Evolutionary conservation across 2,888 invertebrate genomes (phyloP), one percentile per base, ranked within the genome.

Genomic region (Isotomurus palustris): DNA sequence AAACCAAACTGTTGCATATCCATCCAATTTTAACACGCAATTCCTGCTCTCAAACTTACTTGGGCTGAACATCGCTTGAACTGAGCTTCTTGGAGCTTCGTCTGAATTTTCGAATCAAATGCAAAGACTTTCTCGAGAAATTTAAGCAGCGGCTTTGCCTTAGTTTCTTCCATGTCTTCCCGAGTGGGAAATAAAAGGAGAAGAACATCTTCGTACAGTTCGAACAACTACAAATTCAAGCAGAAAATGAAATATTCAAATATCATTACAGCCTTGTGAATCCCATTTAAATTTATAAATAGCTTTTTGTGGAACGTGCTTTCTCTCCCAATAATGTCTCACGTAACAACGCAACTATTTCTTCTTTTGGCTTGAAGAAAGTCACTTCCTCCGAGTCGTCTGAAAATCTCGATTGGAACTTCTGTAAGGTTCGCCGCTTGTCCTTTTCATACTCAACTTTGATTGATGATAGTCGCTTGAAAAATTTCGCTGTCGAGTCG

Each of bases 131-230:
- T 35, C 22, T 56, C 54, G 14, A 63, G 29, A 48, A 60, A 60
- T 12, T 29, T 38, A 8, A 60, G 53, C 5, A 63, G 24, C 0
- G 57, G 51, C 17, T 57, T 57, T 8, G 56, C 49, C 21, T 56
- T 56, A 2, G 62, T 58, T 40, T 43, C 52, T 40, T 62, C 58
- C 24, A 48, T 29, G 4, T 55, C 38, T 41, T 62, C 56, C 19
- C 48, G n/a, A 19, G 32, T 50, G 2, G 62, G 59, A 22, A 59
- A 59, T 3, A 62, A 51, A 10, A 45, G 48, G 17, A 56, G 54
- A 24, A 62, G 53, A 45, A 62, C 56, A 38, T 62, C 59, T 14
- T 59, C 59, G 38, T 62, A 62, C 12, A 62, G 24, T 10, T 62
- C 58, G 4, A 49, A 47, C 21, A 59, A 6, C 62, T 62, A 28